Evolutionary conservation across 2,888 invertebrate species (phyloP), one percentile per base, ranked within the genome.

Genomic region (Pecten maximus): DNA sequence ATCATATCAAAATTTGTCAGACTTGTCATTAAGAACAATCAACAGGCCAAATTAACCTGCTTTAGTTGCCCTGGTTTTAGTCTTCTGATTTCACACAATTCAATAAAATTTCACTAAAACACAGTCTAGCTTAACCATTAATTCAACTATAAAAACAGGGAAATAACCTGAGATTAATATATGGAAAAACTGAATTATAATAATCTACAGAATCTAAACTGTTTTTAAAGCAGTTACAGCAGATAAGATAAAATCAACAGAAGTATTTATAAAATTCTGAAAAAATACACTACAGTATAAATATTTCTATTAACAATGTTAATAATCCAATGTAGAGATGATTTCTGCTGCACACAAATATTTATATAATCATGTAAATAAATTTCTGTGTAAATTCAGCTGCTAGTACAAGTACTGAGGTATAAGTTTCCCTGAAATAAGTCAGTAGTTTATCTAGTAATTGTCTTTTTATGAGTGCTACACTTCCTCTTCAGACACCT

Each of bases 181-280:
- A n/a, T n/a, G n/a, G n/a, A n/a, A n/a, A n/a, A n/a, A n/a, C n/a
- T n/a, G n/a, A n/a, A n/a, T n/a, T n/a, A n/a, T n/a, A n/a, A n/a
- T n/a, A n/a, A n/a, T n/a, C n/a, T n/a, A n/a, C n/a, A n/a, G n/a
- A n/a, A n/a, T n/a, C n/a, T n/a, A n/a, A n/a, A n/a, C n/a, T n/a
- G n/a, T n/a, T 8, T 54, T 54, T 19, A 1, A 54, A 54, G 19
- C 50, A 2, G 12, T 60, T 60, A 60, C 60, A 60, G 60, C 60
- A 60, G 60, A 35, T 15, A 28, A 6, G 16, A 15, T 35, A 74
- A 6, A 35, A 74, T 6, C 12, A 74, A 74, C 35, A 74, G 74
- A 74, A 74, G 35, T 74, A 74, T 74, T 74, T 35, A 74, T 74
- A 74, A 74, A 74, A 74, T 74, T 74, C 74, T 74, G 54, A 74